Evolutionary conservation across 2,888 invertebrate species (phyloP), one percentile per base, ranked within the genome.

Genomic region (Suillia variegata): DNA sequence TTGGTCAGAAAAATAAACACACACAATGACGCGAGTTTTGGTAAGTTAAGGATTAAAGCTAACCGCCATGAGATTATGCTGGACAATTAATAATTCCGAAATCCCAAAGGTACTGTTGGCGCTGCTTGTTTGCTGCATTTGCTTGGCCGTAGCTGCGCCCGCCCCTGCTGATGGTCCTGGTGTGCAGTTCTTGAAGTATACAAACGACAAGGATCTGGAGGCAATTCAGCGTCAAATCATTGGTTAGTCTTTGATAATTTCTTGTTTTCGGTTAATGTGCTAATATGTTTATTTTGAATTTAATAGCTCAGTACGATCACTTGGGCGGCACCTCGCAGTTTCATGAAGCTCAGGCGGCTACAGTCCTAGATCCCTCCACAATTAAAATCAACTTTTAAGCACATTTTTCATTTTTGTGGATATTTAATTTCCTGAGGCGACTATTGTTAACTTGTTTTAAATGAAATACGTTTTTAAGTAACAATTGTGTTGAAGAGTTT

Each of bases 231-330:
- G 62, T 0, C 66, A 69, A 34, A 77, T 77, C 12, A 78, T 77
- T 61, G 68, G 68, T 69, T 20, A 56, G 54, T 26, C 6, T n/a
- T 26, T 26, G 26, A 26, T 26, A 22, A 50, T 15, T 50, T n/a
- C 1, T 3, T 52, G 3, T 33, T 17, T 15, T 13, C 18, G 2
- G 15, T 33, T 18, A 26, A 10, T 26, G 2, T 45, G 21, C 17
- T 38, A 22, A 3, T 45, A 15, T 42, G 17, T 31, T 45, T 15
- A n/a, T n/a, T 26, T 26, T 26, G 5, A 51, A 26, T 45, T 54
- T 33, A 45, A 13, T 33, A 72, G 79, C 80, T 1, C 79, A 78
- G 66, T 78, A 77, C 53, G 68, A 78, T 15, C 61, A 70, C 6
- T 55, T 70, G 2, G 77, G 77, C 5, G 78, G 78, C 15, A 67